These are phyloP conservation scores for Cephus sareptanus DNA, from an alignment of 2,888 invertebrate genomes.

Conservation along the genomic window DNA sequence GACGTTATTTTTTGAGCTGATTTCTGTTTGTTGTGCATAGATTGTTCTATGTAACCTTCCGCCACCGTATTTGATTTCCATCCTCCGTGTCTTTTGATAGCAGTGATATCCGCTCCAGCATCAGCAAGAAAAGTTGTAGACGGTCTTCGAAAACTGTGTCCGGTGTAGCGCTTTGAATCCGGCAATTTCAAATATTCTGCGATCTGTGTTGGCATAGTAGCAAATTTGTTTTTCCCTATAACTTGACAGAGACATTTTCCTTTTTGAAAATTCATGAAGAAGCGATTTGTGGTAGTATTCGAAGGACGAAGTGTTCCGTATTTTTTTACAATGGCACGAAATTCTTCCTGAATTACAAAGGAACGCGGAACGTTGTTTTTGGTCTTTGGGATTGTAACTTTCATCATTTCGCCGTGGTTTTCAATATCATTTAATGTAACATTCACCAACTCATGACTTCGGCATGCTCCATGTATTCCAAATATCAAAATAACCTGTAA, in stretches of 20 bases:
- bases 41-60: slow-evolving; percentile 35
- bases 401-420: slow-evolving; percentile 21
- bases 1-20: slow-evolving; percentile 11
- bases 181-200: slow-evolving; percentile 31
- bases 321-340: slow-evolving; percentile 13
- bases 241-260: slow-evolving; percentile 29
- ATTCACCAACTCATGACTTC: no score
- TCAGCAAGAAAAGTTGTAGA: slow-evolving; percentile 31
- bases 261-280: slow-evolving; percentile 31
- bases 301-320: slow-evolving; percentile 22
- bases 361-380: slow-evolving; percentile 14
- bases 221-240: slow-evolving; percentile 35
- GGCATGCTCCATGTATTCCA: no score
- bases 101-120: slow-evolving; percentile 30
- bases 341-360: slow-evolving; percentile 20
- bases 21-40: background rate
- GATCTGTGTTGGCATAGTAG: slow-evolving; percentile 31
- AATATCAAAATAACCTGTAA: no score
- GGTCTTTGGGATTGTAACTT: slow-evolving; percentile 18
- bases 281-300: slow-evolving; percentile 15
- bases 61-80: slow-evolving; percentile 31
- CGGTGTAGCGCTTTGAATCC: slow-evolving; percentile 31
- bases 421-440: slow-evolving; percentile 15
- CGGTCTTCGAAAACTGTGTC: slow-evolving; percentile 30
- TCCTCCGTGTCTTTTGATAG: slow-evolving; percentile 33